Evolutionary conservation across 2,797 vertebrate genomes (phyloP).

Genomic region (Sciurus vulgaris): DNA sequence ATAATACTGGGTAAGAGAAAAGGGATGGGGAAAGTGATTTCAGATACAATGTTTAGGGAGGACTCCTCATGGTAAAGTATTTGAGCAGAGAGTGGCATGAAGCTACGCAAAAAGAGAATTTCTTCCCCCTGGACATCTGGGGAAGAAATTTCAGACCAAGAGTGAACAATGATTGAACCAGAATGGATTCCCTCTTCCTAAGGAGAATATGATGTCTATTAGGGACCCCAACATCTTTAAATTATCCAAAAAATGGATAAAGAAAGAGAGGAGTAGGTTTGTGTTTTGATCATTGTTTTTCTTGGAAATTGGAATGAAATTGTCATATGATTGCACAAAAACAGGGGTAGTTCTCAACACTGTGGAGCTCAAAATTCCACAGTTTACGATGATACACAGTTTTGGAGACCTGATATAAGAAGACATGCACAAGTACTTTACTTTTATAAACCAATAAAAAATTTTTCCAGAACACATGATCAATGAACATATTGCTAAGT

Average conservation of each 20-base stretch:
- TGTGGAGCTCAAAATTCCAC: background rate
- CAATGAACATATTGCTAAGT: background rate
- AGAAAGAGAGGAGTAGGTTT: background rate
- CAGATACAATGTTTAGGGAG: background rate
- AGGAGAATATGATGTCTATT: background rate
- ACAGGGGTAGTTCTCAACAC: background rate
- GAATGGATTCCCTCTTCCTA: background rate
- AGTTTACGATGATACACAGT: background rate
- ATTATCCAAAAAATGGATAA: background rate
- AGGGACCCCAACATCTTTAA: background rate
- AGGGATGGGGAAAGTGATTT: background rate
- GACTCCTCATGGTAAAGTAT: background rate
- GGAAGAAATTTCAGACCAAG: background rate
- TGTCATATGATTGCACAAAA: background rate
- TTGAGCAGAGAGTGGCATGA: background rate
- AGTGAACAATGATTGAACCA: background rate
- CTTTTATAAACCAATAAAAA: constrained; percentile 22
- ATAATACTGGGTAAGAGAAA: background rate
- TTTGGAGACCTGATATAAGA: background rate
- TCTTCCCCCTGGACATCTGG: background rate
- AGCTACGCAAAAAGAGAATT: background rate
- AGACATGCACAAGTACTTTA: background rate
- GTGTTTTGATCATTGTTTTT: background rate
- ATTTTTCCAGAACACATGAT: background rate
- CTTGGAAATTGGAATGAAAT: background rate